phyloP scores from a whole-genome alignment of 92 coral and sea anemone genomes.

The Porites lobata region DNA sequence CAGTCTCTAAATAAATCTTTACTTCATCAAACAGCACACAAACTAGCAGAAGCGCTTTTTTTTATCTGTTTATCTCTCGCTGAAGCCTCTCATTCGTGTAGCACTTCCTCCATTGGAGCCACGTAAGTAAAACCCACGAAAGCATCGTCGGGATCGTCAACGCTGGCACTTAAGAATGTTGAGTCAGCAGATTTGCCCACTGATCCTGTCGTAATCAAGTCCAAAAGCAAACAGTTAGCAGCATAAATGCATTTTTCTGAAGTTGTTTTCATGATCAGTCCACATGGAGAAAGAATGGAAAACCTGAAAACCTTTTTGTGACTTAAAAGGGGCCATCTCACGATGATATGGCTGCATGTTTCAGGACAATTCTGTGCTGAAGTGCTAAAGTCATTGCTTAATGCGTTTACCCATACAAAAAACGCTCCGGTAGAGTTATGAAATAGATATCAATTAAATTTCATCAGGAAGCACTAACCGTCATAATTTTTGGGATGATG shows the following conservation, averaged over 20 bases:
- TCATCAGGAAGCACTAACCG: no score
- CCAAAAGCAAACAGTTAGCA: background rate
- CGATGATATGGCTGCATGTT: no score
- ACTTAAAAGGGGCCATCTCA: no score
- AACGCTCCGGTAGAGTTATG: no score
- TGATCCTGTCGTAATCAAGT: conserved; percentile 69
- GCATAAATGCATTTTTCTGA: background rate
- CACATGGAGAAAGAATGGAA: no score
- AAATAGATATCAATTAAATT: no score
- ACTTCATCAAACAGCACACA: conserved; percentile 6
- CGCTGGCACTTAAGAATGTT: conserved; percentile 94
- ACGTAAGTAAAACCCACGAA: conserved; percentile 98
- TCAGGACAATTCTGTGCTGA: no score
- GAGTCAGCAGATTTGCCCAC: conserved; percentile 98
- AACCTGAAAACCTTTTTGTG: no score
- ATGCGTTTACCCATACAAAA: no score
- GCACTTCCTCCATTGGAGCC: conserved; percentile 91
- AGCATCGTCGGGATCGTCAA: conserved; percentile 98
- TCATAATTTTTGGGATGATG: no score
- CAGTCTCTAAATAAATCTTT: background rate
- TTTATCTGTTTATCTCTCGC: background rate
- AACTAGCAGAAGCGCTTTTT: background rate
- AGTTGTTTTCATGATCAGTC: no score
- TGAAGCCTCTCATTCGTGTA: conserved; percentile 19
- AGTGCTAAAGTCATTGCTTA: no score